Base-by-base conservation (phyloP, 2,888 invertebrate genomes). In the Diarsia rubi region DNA sequence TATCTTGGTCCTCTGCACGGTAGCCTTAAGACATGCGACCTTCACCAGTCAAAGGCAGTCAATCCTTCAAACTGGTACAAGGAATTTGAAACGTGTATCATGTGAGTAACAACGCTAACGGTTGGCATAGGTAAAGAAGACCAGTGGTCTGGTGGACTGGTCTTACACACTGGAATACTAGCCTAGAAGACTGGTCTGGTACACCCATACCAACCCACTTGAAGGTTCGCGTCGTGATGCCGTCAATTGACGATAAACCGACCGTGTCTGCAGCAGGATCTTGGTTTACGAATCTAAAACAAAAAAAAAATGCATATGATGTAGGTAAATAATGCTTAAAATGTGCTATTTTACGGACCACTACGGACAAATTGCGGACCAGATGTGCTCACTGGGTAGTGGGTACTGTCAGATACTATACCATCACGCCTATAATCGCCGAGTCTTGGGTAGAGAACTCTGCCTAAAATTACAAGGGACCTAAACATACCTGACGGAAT, bases 71-170 rank as follows among this genome's bases (percentile, higher is more conserved):
- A 65, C 37, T 45, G 27, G 27, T 31, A 3, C 21, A 21, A 52
- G 67, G 73, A 69, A 65, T 47, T 79, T 47, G 37, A 37, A 64
- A 79, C 81, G 81, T 74, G 75, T 79, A 78, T 79, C 52, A 68
- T 80, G 57, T 74, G 68, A n/a, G 52, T 24, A n/a, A 54, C 68
- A 31, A 54, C 63, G 52, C 79, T 79, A 74, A 74, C 47, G n/a
- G 79, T 47, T 69, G 64, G 52, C 52, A 47, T 21, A 42, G 27
- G 45, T 6, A 42, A n/a, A 42, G 70, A n/a, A 27, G 31, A 59
- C 59, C 12, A n/a, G 37, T 59, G 12, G 24, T 52, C 68, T 60
- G 8, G 12, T 24, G 45, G 16, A 74, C 19, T 47, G 3, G 47
- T n/a, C 3, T 8, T 3, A 5, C 12, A 52, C 21, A 52, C 62